Evolutionary conservation across 2,888 invertebrate genomes (phyloP).

Genomic region (Pachycephus smyrnensis): DNA sequence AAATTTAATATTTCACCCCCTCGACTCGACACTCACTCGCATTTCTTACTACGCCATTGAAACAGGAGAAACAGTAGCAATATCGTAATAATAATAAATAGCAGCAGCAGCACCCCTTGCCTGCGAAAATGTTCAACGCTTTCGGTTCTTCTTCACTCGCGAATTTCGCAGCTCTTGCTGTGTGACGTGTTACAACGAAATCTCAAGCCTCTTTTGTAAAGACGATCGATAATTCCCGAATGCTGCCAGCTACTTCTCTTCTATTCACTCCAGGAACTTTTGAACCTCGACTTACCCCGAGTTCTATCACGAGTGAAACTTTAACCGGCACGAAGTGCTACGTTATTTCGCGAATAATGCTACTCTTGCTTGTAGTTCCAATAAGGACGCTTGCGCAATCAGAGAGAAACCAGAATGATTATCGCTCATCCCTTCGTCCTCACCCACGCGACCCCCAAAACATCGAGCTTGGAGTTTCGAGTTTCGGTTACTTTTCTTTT

Average conservation of each 20-base stretch:
- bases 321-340: conserved; percentile 20
- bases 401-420: conserved; percentile 8
- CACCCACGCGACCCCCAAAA: background rate
- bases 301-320: background rate
- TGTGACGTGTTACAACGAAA: background rate
- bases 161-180: background rate
- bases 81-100: background rate
- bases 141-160: background rate
- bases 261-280: background rate
- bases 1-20: conserved; percentile 11
- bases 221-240: background rate
- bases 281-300: background rate
- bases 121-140: conserved; percentile 1
- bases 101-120: conserved; percentile 19
- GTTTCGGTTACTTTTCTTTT: background rate
- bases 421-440: background rate
- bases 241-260: background rate
- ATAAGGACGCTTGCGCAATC: conserved; percentile 41
- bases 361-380: conserved; percentile 39
- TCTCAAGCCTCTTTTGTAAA: background rate
- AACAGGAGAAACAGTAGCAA: background rate
- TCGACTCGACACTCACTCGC: conserved; percentile 6
- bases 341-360: conserved; percentile 43
- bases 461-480: background rate
- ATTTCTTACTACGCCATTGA: background rate